phyloP scores from a whole-genome alignment of 2,797 vertebrate genomes.

The Danio jaintianensis region DNA sequence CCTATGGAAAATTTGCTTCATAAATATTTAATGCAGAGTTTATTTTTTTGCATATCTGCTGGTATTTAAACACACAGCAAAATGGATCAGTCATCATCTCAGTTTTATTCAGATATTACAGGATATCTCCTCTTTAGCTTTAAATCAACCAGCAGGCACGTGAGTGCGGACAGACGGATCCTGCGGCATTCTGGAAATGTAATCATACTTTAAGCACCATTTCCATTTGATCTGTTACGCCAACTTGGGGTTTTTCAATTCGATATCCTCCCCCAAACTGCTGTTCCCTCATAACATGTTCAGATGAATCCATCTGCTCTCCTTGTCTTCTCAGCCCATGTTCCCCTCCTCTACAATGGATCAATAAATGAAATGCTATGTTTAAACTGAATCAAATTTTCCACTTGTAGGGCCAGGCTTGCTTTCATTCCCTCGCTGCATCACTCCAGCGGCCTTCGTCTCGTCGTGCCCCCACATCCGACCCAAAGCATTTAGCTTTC shows the following conservation, averaged over 20 bases:
- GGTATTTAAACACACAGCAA: slow-evolving; percentile 45
- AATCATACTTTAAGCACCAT: slow-evolving; percentile 58
- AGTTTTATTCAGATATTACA: slow-evolving; percentile 36
- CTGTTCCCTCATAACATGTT: slow-evolving; percentile 75
- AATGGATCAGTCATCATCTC: slow-evolving; percentile 31
- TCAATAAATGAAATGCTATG: slow-evolving; percentile 85
- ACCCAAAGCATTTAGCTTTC: slow-evolving; percentile 72
- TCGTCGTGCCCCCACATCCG: slow-evolving; percentile 55
- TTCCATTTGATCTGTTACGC: slow-evolving; percentile 63
- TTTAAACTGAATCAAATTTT: slow-evolving; percentile 87
- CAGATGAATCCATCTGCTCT: slow-evolving; percentile 80
- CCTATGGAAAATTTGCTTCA: slow-evolving; percentile 50
- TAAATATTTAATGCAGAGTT: slow-evolving; percentile 57
- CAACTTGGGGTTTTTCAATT: slow-evolving; percentile 62
- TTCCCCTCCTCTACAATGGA: slow-evolving; percentile 69
- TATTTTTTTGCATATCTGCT: slow-evolving; percentile 57
- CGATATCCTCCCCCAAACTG: slow-evolving; percentile 73
- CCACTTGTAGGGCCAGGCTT: slow-evolving; percentile 77
- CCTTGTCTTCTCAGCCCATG: slow-evolving; percentile 69
- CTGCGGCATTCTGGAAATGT: slow-evolving; percentile 45
- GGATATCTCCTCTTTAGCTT: not conserved
- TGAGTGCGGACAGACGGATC: not conserved
- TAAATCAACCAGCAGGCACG: not conserved
- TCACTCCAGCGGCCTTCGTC: slow-evolving; percentile 67
- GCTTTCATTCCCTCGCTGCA: slow-evolving; percentile 69